Percentiles rank a stretch among this genome's conserved stretches.
Evolutionary conservation across 2,888 invertebrate species (phyloP).

Genomic region (Drosophila rubida): DNA sequence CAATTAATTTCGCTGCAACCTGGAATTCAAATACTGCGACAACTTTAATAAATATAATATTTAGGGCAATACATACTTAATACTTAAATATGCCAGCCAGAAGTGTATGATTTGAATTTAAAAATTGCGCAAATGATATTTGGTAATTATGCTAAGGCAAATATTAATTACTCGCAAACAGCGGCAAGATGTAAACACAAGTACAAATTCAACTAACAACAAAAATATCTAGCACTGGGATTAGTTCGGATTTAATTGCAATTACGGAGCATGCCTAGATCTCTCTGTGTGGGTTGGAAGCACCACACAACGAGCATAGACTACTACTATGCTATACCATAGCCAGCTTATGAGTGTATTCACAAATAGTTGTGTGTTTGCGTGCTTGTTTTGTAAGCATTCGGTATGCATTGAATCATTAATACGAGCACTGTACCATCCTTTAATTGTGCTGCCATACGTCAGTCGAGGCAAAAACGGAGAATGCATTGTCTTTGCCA

Average conservation of each 20-base stretch:
- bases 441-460: constrained; percentile 33
- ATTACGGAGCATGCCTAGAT: constrained; percentile 16
- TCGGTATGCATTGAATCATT: constrained; percentile 49
- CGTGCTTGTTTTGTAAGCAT: constrained; percentile 10
- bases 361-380: not conserved
- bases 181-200: constrained; percentile 12
- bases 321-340: not conserved
- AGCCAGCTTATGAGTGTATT: not conserved
- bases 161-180: constrained; percentile 1
- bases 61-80: too few relatives aligned
- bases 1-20: too few relatives aligned
- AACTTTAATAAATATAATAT: too few relatives aligned
- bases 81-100: not conserved
- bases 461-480: constrained; percentile 12
- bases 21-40: too few relatives aligned
- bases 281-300: not conserved
- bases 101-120: too few relatives aligned
- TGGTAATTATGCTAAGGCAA: constrained; percentile 1
- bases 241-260: constrained; percentile 26
- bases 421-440: constrained; percentile 31
- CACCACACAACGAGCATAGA: not conserved
- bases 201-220: not conserved
- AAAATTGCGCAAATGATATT: not conserved
- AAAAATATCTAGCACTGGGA: constrained; percentile 2
- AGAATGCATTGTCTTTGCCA: constrained; percentile 46